These are phyloP conservation scores for Synanthedon vespiformis DNA, from an alignment of 2,888 invertebrate species.

Conservation along the genomic window DNA sequence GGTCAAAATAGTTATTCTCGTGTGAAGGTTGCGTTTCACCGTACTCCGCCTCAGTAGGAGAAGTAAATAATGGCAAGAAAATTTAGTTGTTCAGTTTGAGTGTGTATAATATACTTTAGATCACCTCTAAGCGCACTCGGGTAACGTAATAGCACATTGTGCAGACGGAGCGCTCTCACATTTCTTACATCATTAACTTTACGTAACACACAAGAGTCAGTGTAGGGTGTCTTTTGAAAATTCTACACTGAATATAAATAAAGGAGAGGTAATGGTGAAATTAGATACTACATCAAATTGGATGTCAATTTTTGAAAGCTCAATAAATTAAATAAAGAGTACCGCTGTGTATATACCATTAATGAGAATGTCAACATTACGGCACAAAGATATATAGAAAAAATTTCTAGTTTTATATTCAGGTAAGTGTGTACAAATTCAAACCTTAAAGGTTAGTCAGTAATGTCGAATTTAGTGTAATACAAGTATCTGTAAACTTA, in stretches of 20 bases:
- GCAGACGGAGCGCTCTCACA: slow-evolving; percentile 30
- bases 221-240: neutral
- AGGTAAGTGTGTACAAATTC: too few species aligned
- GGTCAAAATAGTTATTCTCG: too few species aligned
- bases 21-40: too few species aligned
- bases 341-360: neutral
- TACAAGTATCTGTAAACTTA: too few species aligned
- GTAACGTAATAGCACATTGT: slow-evolving; percentile 31
- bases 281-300: neutral
- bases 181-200: slow-evolving; percentile 56
- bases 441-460: too few species aligned
- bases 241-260: neutral
- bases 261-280: neutral
- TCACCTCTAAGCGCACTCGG: slow-evolving; percentile 5
- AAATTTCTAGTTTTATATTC: too few species aligned
- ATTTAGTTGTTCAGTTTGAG: neutral
- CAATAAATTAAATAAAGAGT: neutral
- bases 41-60: too few species aligned
- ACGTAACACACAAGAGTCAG: slow-evolving; percentile 9
- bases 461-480: too few species aligned
- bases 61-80: too few species aligned
- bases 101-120: neutral
- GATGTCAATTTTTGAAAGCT: neutral
- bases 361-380: too few species aligned
- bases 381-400: too few species aligned